Evolutionary conservation across 2,888 invertebrate species (phyloP).

Genomic region (Drosophila demipolita): DNA sequence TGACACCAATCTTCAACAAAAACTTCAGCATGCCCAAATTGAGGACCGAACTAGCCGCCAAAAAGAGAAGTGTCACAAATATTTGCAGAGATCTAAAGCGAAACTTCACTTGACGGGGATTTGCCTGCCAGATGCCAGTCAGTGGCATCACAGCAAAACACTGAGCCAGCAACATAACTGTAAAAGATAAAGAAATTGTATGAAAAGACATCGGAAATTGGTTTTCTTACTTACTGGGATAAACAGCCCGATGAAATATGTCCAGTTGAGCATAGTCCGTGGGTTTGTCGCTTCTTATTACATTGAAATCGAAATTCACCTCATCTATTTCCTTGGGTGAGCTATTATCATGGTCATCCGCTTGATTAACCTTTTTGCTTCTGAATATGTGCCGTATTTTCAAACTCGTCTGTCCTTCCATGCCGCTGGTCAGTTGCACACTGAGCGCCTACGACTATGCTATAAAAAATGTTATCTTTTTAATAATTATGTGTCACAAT

Average conservation of each 20-base stretch:
- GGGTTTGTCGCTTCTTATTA: conserved; percentile 35
- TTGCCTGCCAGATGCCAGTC: conserved; percentile 84
- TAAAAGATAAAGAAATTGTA: not conserved
- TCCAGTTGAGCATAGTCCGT: conserved; percentile 69
- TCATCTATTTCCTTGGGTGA: conserved; percentile 25
- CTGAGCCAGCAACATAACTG: conserved; percentile 86
- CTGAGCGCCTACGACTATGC: conserved; percentile 24
- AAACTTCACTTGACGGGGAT: conserved; percentile 81
- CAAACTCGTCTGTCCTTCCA: conserved; percentile 56
- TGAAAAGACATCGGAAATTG: not conserved
- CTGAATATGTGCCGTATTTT: conserved; percentile 45
- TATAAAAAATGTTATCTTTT: too few species aligned
- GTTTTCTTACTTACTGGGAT: conserved; percentile 81
- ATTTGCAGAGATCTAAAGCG: conserved; percentile 72
- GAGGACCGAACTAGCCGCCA: conserved; percentile 60
- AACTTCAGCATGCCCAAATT: conserved; percentile 58
- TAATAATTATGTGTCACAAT: too few species aligned
- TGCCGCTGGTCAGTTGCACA: conserved; percentile 48
- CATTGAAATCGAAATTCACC: conserved; percentile 27
- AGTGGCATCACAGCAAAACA: conserved; percentile 87
- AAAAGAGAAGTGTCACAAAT: conserved; percentile 62
- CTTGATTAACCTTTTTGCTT: conserved; percentile 12
- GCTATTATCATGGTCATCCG: not conserved
- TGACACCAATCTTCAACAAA: conserved; percentile 74
- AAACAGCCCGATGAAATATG: conserved; percentile 86